A percentile compares a stretch with the other conserved stretches of the same genome.
Conservation (phyloP, 2,113 vertebrate genomes). For the Catharus bicknelli region DNA sequence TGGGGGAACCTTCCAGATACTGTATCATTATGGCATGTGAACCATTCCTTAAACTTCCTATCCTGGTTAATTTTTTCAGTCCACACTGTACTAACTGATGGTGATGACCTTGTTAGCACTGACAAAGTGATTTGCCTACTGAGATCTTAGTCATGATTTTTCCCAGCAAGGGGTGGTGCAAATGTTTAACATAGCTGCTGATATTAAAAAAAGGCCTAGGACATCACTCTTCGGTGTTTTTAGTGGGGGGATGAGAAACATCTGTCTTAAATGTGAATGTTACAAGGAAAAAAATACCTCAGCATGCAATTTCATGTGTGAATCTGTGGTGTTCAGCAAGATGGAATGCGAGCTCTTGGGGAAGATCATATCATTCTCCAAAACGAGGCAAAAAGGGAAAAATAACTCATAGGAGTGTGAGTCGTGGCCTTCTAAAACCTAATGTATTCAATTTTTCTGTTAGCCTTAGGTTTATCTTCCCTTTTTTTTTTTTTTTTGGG, state of each 20-base stretch:
- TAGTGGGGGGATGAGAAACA: conserved; percentile 5
- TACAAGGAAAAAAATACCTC: neutral
- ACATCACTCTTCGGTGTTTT: neutral
- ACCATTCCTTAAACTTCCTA: neutral
- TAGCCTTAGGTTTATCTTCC: neutral
- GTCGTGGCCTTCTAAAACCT: neutral
- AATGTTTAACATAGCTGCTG: neutral
- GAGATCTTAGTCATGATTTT: neutral
- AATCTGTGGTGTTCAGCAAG: conserved; percentile 15
- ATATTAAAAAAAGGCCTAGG: neutral
- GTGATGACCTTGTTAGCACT: neutral
- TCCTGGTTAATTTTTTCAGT: neutral
- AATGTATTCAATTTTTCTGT: neutral
- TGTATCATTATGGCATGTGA: neutral
- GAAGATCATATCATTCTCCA: neutral
- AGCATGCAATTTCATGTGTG: neutral
- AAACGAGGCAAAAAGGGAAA: neutral
- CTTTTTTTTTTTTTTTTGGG: neutral
- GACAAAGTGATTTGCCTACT: neutral
- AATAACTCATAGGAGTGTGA: neutral
- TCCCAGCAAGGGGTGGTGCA: neutral
- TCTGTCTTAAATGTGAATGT: neutral
- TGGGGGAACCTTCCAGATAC: neutral
- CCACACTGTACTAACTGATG: neutral
- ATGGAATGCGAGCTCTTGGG: conserved; percentile 34